These are phyloP conservation scores for Mormyrus lacerda DNA, from an alignment of 2,113 vertebrate species.

Conservation along the genomic window DNA sequence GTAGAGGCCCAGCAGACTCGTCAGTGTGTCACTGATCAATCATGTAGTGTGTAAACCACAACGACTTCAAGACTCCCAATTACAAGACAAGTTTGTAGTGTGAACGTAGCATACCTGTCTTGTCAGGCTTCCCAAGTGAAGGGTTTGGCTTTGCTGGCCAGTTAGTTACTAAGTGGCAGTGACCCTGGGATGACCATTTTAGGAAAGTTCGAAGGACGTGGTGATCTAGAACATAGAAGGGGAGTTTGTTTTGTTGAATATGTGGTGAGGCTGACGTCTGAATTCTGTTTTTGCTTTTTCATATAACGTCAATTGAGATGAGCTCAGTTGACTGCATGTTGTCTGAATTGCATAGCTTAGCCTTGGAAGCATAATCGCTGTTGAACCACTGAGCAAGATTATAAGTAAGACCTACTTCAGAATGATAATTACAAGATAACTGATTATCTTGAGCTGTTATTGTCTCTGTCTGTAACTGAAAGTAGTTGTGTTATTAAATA, in stretches of 20 bases:
- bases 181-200: background rate
- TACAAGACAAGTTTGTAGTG: background rate
- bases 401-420: background rate
- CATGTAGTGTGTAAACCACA: background rate
- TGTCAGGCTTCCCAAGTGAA: background rate
- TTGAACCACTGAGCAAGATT: background rate
- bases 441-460: background rate
- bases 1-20: background rate
- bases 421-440: background rate
- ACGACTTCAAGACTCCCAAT: background rate
- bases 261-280: background rate
- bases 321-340: background rate
- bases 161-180: background rate
- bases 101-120: background rate
- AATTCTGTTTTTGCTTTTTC: background rate
- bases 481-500: background rate
- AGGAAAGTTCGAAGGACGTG: background rate
- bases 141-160: background rate
- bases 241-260: background rate
- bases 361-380: background rate
- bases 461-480: background rate
- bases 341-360: background rate
- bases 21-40: background rate
- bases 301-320: background rate
- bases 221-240: background rate